Percentiles rank a stretch among this genome's conserved stretches.
Evolutionary conservation across 2,888 invertebrate species (phyloP).

Genomic region (Strigamia crassipes): DNA sequence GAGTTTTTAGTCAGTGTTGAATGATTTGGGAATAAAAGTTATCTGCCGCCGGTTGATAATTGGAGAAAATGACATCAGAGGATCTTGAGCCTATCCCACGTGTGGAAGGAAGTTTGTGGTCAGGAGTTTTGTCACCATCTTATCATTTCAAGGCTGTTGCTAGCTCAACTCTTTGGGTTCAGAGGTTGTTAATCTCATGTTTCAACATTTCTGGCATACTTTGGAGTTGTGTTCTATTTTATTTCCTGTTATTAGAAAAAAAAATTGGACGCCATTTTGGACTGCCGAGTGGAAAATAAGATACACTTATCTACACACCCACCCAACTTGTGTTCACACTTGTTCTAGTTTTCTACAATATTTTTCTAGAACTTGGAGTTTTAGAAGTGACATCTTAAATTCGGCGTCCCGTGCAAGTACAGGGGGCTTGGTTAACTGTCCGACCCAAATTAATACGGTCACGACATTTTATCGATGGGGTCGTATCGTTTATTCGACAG

Average conservation of each 20-base stretch:
- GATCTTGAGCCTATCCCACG: neutral
- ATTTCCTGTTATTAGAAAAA: neutral
- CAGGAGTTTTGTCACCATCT: conserved; percentile 16
- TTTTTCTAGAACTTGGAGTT: too few species aligned
- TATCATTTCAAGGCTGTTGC: conserved; percentile 10
- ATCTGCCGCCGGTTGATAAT: neutral
- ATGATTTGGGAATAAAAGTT: neutral
- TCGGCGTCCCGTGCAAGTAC: too few species aligned
- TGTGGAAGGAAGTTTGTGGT: neutral
- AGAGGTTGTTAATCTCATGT: neutral
- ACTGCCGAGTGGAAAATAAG: too few species aligned
- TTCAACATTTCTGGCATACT: neutral
- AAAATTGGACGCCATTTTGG: neutral
- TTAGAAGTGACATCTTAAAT: too few species aligned
- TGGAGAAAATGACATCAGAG: conserved; percentile 4
- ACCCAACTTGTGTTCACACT: too few species aligned
- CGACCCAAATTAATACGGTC: too few species aligned
- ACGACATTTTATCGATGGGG: too few species aligned
- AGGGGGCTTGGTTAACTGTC: too few species aligned
- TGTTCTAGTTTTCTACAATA: too few species aligned
- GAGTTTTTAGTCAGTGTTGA: neutral
- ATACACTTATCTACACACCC: too few species aligned
- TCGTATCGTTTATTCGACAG: too few species aligned
- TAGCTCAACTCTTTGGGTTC: neutral
- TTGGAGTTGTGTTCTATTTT: neutral